Conservation (phyloP, 1,140 invertebrate species). For the Bombus balteatus region DNA sequence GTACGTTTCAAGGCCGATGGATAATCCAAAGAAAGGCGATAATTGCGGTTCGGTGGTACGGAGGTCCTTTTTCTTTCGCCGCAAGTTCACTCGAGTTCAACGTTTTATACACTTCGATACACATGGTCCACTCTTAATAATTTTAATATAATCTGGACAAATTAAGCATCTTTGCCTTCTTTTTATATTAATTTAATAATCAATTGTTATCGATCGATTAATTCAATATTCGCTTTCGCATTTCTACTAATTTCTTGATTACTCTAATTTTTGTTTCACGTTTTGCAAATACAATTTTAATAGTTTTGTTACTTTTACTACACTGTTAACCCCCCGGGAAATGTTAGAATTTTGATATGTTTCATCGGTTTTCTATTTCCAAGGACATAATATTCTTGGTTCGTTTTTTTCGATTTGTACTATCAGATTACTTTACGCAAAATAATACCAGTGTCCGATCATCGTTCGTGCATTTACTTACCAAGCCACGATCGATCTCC, state of each 20-base stretch:
- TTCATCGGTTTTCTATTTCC: neutral
- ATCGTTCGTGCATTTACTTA: slow-evolving; percentile 40
- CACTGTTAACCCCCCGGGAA: too few species aligned
- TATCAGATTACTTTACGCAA: neutral
- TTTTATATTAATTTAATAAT: neutral
- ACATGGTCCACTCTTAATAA: neutral
- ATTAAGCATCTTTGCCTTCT: neutral
- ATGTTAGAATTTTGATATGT: neutral
- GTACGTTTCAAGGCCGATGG: slow-evolving; percentile 5
- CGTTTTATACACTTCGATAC: neutral
- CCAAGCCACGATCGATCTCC: slow-evolving; percentile 57
- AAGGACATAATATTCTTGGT: neutral
- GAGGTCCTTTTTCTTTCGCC: slow-evolving; percentile 6
- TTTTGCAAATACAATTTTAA: neutral
- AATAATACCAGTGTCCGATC: slow-evolving; percentile 28
- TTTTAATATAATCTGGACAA: neutral
- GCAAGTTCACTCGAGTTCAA: neutral
- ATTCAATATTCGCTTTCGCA: neutral
- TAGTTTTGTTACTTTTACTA: neutral
- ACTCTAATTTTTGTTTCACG: neutral
- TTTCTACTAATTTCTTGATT: neutral
- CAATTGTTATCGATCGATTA: neutral
- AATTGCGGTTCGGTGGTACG: neutral
- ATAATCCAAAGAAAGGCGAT: slow-evolving; percentile 28
- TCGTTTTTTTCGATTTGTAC: neutral